A percentile compares a stretch with the other conserved stretches of the same genome.
These are phyloP conservation scores for Paratilapia polleni DNA, from an alignment of 2,113 vertebrate species.

Conservation along the genomic window DNA sequence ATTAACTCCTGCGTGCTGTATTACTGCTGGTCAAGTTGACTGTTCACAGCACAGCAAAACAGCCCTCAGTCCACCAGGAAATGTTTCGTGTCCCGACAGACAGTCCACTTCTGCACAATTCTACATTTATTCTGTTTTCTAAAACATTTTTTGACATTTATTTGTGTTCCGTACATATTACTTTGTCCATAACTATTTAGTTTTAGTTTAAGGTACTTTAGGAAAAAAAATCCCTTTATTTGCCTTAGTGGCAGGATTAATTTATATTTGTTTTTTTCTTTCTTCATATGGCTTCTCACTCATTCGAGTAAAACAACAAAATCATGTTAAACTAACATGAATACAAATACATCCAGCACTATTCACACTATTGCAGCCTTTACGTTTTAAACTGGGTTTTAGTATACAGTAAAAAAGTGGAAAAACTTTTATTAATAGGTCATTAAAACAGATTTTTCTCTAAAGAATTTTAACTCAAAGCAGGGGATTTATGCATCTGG, in stretches of 20 bases:
- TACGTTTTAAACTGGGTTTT: too few relatives aligned
- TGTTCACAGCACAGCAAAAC: background rate
- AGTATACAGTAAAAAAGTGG: too few relatives aligned
- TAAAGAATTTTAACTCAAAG: too few relatives aligned
- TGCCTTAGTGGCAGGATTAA: background rate
- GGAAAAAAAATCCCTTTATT: too few relatives aligned
- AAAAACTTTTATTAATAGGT: too few relatives aligned
- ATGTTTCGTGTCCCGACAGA: background rate
- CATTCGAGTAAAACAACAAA: background rate
- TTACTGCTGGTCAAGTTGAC: background rate
- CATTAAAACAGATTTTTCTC: too few relatives aligned
- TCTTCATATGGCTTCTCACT: background rate
- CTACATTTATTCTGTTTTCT: background rate
- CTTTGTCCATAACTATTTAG: background rate
- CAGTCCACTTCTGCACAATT: background rate
- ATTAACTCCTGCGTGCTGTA: background rate
- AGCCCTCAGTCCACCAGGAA: background rate
- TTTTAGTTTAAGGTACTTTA: background rate
- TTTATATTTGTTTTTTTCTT: background rate
- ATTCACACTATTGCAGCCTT: background rate
- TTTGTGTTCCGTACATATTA: background rate
- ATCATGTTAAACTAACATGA: background rate
- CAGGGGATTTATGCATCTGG: too few relatives aligned
- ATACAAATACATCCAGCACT: background rate
- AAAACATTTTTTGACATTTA: background rate